Base-by-base conservation (phyloP, 1,140 invertebrate genomes). In the Druon quercuslanigerum region DNA sequence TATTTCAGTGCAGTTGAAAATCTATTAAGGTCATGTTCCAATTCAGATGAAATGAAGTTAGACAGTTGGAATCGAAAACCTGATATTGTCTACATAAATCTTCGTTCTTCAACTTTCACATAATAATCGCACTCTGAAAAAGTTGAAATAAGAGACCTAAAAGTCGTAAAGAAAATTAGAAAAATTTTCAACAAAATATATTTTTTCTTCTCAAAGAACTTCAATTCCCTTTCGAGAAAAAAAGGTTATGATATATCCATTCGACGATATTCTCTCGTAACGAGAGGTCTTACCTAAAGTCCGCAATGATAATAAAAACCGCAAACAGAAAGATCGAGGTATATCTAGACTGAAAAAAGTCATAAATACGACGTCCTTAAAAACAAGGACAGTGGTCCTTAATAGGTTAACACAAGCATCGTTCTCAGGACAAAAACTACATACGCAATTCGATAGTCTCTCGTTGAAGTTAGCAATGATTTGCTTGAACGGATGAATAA, bases 381-480 rank as follows among this genome's bases (percentile, higher is more conserved):
- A 46, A 66, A 66, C 60, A 66, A 66, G 60, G 60, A 66, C 60
- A 66, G 11, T 66, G 60, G 25, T 66, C 60, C 60, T 66, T 66
- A 66, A 66, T 66, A 25, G 60, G 40, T 46, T 46, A 46, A 46
- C 40, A 11, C 40, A 46, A 46, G 60, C 25, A 66, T 40, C 13
- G 60, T 40, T 66, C 40, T 46, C 2, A 66, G 46, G 16, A 40
- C 1, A 13, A 66, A 66, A 7, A 66, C 33, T 25, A 60, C 20
- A 60, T 25, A 33, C 20, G 19, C 25, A 66, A 54, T 46, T 17
- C 17, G 16, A 66, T 33, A 46, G 12, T 13, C 19, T 16, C 20
- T 66, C 20, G 25, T 33, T 66, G 60, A 66, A 66, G 60, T 66
- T 66, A 66, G 60, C 60, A 66, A 66, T 66, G 60, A 66, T 66